Base-by-base conservation (phyloP, 1,140 invertebrate genomes). In the Mycetomoellerius zeteki region DNA sequence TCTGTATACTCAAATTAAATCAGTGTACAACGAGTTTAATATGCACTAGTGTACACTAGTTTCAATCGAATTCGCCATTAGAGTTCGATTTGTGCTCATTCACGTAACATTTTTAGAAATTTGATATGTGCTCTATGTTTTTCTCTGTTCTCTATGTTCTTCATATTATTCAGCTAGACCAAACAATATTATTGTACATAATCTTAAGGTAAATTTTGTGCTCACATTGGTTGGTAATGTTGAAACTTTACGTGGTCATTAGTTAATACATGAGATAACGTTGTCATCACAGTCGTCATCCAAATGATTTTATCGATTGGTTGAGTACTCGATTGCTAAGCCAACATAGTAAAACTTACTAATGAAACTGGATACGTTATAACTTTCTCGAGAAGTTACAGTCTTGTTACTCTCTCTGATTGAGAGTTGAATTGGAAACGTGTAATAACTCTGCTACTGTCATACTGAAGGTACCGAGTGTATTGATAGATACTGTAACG, bases 361-460 rank as follows among this genome's bases (percentile, higher is more conserved):
- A 62, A 75, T 50, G 37, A 84, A 75, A 62, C 56, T 75, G 30
- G 37, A 73, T 73, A 73, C 21, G 24, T 84, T 62, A 84, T 62
- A 50, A 19, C 12, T 73, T 43, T 47, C 8, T 60, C 24, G 33
- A 72, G 52, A 84, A 84, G n/a, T 84, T 62, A 8, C 37, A 47
- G 14, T 73, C 19, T n/a, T n/a, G n/a, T n/a, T n/a, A n/a, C n/a
- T n/a, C n/a, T n/a, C n/a, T 47, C 4, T 60, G n/a, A 73, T 84
- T 84, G 27, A 84, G 73, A 84, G 80, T 84, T 84, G 54, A 84
- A 84, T 84, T 84, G 54, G 69, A 73, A 84, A 33, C n/a, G n/a
- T 33, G 37, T 62, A 82, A 67, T 19, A 33, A 71, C 21, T 81
- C 6, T 56, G 24, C 21, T 43, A 19, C 47, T 75, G 24, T 84